Evolutionary conservation across 2,797 vertebrate species (phyloP), one percentile per base, ranked within the genome.

Genomic region (Leptoclinus maculatus): DNA sequence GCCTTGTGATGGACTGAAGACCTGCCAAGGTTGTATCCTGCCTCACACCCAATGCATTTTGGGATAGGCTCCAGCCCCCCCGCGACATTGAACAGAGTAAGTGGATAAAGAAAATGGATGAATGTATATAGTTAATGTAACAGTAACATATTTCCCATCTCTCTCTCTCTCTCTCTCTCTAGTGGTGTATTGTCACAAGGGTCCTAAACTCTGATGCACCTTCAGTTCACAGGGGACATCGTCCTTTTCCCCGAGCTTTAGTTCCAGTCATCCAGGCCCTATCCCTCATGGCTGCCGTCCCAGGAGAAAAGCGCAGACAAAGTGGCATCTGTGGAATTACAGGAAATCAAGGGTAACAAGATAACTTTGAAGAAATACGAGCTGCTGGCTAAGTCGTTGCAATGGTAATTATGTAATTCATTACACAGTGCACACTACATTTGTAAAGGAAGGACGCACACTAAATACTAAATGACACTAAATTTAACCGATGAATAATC

Each of bases 381-480:
- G 77, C 87, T 90, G n/a, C 62, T 76, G 84, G 80, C 82, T 89
- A 71, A 63, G 60, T 86, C 74, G 73, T 58, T 74, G 43, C 49
- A 83, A 76, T 82, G 70, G 81, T 84, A 84, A 91, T 89, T 88
- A 87, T 83, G 77, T 80, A 80, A 87, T 91, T 88, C 82, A 86
- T 86, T 87, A 69, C 70, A 66, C 32, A 76, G 43, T 56, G 21
- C 51, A 63, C 60, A 68, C 32, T 57, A 11, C 36, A 69, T 77
- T 43, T 64, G 58, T 34, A 63, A 74, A 76, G 21, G 36, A 73
- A 56, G 16, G 66, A 78, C 2, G 2, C 78, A 69, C 65, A 69
- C 70, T 82, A 81, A 84, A 83, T 67, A 74, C 70, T 79, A 81
- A 84, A 83, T 67, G 69, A 39, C 29, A 71, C 4, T 56, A 17